Evolutionary conservation across 2,113 vertebrate genomes (phyloP), one percentile per base, ranked within the genome.

Genomic region (Neogobius melanostomus): DNA sequence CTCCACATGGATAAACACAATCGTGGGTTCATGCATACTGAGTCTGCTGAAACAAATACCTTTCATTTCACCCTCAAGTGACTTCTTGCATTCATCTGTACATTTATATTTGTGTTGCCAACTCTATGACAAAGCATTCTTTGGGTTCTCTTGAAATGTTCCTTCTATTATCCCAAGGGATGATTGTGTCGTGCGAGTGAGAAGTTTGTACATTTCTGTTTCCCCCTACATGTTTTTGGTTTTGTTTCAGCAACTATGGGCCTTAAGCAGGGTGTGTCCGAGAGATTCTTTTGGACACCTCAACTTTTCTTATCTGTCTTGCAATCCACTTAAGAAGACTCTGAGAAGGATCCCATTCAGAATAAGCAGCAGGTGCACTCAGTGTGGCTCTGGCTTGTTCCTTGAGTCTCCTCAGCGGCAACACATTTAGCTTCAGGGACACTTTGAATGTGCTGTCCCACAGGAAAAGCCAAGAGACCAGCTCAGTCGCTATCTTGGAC

Each of bases 1-100:
- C 76, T 21, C 71, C 77, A 83, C 82, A 85, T 80, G 59, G 71
- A 15, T 82, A 83, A 88, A 87, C 76, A 77, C 63, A 44, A 69
- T 54, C 17, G 10, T 48, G 43, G n/a, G 62, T 61, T 54, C 56
- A 21, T 57, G 78, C 74, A 52, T 78, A 72, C 75, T 77, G 74
- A 69, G 75, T 69, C 56, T 36, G 63, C 11, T 46, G 61, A 57
- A 57, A 66, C 66, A 72, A 74, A 82, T 76, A 67, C 66, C 87
- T 78, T 85, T 83, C 81, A 73, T 80, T 52, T 66, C 72, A 69
- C 72, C 47, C 64, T 64, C 77, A 75, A 76, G 82, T 57, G 85
- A 60, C 43, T 54, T 64, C n/a, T 2, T 14, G 44, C n/a, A 72
- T 59, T 6, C 14, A 57, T 36, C 3, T 42, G 2, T 59, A 59